Conservation (phyloP, 2,113 vertebrate genomes). For the Mirza zaza region DNA sequence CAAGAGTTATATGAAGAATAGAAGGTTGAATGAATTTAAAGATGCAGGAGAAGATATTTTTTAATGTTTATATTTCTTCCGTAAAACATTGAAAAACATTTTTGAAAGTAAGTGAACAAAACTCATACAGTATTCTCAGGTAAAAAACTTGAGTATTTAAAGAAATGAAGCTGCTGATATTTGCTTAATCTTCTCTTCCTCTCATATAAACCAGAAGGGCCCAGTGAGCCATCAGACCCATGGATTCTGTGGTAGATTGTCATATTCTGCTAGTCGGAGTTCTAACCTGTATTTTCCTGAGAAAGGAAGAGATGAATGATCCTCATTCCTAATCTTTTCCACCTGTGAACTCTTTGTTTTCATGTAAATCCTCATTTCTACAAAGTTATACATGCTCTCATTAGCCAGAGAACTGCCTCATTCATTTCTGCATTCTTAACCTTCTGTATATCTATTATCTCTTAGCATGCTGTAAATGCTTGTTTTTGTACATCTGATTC, state of each 20-base stretch:
- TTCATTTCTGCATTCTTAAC: neutral
- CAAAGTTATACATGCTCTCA: neutral
- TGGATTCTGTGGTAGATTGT: neutral
- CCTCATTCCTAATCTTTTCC: neutral
- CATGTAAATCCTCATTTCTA: neutral
- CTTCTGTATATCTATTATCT: neutral
- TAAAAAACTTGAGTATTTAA: neutral
- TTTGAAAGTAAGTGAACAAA: neutral
- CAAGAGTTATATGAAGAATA: neutral
- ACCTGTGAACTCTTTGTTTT: neutral
- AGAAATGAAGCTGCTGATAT: neutral
- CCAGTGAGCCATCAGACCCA: neutral
- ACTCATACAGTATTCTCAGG: neutral
- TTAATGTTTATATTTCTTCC: neutral
- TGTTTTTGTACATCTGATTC: neutral
- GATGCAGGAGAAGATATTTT: neutral
- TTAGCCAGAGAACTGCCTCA: neutral
- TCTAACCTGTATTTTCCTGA: neutral
- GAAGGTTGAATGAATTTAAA: neutral
- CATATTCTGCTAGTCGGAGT: rapidly evolving
- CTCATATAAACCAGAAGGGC: neutral
- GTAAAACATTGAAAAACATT: neutral
- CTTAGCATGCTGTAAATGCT: neutral
- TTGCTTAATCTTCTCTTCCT: neutral
- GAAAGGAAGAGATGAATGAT: neutral